Evolutionary conservation across 1,140 invertebrate genomes (phyloP).

Genomic region (Brachionus asplanchnoidis): DNA sequence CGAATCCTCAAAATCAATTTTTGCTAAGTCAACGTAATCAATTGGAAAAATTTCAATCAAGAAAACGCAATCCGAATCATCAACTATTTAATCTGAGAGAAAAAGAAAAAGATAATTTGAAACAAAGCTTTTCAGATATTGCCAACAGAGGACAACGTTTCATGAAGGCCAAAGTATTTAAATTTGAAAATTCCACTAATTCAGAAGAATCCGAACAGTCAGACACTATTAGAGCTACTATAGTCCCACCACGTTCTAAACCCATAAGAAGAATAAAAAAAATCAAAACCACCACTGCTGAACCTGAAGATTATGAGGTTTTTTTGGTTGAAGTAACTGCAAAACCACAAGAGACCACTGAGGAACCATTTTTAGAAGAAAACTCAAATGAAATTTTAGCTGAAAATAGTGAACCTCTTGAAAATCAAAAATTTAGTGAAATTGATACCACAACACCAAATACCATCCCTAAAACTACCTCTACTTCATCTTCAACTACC

Average conservation of each 20-base stretch:
- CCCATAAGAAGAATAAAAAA: neutral
- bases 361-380: neutral
- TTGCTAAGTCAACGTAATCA: neutral
- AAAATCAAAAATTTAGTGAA: neutral
- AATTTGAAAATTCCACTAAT: neutral
- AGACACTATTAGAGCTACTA: neutral
- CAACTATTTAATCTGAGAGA: neutral
- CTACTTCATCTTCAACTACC: too few species aligned
- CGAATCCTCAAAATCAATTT: neutral
- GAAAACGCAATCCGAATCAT: constrained; percentile 1
- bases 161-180: neutral
- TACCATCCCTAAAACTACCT: too few species aligned
- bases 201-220: neutral
- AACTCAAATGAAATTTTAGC: neutral
- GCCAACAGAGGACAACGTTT: neutral
- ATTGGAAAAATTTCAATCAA: neutral
- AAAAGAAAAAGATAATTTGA: constrained; percentile 30
- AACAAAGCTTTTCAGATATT: neutral
- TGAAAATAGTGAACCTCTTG: neutral
- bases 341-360: neutral
- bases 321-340: neutral
- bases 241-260: neutral
- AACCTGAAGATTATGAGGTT: neutral
- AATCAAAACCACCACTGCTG: neutral
- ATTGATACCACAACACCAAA: neutral